Percentiles rank a stretch among this genome's conserved stretches.
These are phyloP conservation scores for Oligia strigilis DNA, from an alignment of 2,888 invertebrate species.

Conservation along the genomic window DNA sequence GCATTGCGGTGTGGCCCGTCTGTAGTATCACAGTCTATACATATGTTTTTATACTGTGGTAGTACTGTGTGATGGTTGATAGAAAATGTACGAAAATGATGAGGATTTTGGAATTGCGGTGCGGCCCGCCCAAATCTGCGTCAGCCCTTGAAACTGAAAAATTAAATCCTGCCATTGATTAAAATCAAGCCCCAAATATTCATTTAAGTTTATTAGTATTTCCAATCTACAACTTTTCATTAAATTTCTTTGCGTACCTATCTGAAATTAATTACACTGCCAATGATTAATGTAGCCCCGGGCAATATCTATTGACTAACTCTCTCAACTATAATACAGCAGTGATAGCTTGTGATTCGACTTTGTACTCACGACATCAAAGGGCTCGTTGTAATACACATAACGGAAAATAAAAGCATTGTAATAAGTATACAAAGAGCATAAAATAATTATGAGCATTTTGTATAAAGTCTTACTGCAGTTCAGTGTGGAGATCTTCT, in stretches of 20 bases:
- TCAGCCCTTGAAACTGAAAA: too few relatives aligned
- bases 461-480: neutral
- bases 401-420: constrained; percentile 4
- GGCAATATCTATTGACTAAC: neutral
- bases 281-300: constrained; percentile 23
- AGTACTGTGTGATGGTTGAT: neutral
- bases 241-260: constrained; percentile 13
- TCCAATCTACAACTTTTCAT: neutral
- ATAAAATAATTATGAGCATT: neutral
- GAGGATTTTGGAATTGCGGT: neutral
- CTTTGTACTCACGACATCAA: constrained; percentile 15
- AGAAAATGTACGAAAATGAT: neutral
- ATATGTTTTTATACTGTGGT: too few relatives aligned
- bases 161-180: neutral
- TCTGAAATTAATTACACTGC: constrained; percentile 29
- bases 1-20: neutral
- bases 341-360: constrained; percentile 1
- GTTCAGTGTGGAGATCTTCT: constrained; percentile 3
- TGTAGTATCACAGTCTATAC: too few relatives aligned
- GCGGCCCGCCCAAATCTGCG: neutral
- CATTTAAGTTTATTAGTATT: too few relatives aligned
- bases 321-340: neutral
- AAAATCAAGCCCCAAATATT: neutral
- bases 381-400: neutral
- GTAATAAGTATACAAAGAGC: neutral